Conservation (phyloP, 2,113 vertebrate species). For the Trichechus manatus region DNA sequence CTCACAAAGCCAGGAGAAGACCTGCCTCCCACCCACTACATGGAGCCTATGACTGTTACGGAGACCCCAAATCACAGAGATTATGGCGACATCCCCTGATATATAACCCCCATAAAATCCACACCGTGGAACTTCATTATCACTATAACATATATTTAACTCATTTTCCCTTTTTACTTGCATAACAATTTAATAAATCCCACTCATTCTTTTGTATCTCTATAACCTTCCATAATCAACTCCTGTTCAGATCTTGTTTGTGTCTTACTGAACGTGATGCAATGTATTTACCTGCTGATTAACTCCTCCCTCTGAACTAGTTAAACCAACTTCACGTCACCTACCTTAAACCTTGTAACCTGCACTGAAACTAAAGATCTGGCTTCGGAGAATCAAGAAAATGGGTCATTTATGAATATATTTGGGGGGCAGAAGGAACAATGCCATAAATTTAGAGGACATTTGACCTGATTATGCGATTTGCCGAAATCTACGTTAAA, state of each 20-base stretch:
- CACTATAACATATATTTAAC: constrained; percentile 38
- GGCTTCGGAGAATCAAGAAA: not conserved
- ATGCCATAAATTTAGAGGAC: not conserved
- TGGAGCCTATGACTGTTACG: not conserved
- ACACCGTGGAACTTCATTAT: constrained; percentile 18
- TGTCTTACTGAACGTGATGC: not conserved
- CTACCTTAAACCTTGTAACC: not conserved
- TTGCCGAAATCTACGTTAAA: constrained; percentile 6
- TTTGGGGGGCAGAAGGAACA: not conserved
- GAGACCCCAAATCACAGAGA: not conserved
- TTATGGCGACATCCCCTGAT: not conserved
- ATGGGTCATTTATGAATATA: not conserved
- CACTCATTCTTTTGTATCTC: not conserved
- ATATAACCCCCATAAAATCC: constrained; percentile 22
- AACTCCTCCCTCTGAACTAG: not conserved
- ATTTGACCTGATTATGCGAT: not conserved
- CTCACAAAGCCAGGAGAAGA: constrained; percentile 43
- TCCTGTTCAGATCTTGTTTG: not conserved
- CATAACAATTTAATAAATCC: constrained; percentile 34
- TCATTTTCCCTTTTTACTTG: constrained; percentile 17
- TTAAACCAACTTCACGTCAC: constrained; percentile 37
- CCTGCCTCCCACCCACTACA: not conserved
- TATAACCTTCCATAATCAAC: not conserved
- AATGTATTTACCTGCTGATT: not conserved
- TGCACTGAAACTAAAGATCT: not conserved